Conservation (phyloP, 2,797 vertebrate genomes). For the Staurois parvus region DNA sequence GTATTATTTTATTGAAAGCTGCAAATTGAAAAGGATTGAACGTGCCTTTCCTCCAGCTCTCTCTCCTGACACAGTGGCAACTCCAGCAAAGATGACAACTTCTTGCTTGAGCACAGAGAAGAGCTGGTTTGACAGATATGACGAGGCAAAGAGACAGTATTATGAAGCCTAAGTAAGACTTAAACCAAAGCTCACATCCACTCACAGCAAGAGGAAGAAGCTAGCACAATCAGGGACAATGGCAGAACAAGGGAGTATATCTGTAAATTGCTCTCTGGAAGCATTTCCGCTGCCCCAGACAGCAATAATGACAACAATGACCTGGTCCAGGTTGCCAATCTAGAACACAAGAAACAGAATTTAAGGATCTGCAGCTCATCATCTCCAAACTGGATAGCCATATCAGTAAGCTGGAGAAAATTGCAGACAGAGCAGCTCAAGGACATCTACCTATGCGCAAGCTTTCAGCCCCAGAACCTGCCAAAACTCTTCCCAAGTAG, state of each 20-base stretch:
- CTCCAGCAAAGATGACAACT: slow-evolving; percentile 85
- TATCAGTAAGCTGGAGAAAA: slow-evolving; percentile 83
- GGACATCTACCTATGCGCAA: background rate
- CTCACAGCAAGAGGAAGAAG: slow-evolving; percentile 23
- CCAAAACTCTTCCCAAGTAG: slow-evolving; percentile 72
- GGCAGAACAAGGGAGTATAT: slow-evolving; percentile 31
- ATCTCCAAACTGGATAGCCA: slow-evolving; percentile 87
- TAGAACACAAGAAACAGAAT: slow-evolving; percentile 90
- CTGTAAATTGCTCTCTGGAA: slow-evolving; percentile 71
- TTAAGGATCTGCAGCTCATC: slow-evolving; percentile 83
- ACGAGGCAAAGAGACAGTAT: slow-evolving; percentile 88
- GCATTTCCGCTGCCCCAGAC: slow-evolving; percentile 63
- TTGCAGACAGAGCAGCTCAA: slow-evolving; percentile 55
- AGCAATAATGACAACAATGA: slow-evolving; percentile 84
- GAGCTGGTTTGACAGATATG: slow-evolving; percentile 96
- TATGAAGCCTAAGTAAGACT: slow-evolving; percentile 84
- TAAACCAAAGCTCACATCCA: background rate
- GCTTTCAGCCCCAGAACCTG: slow-evolving; percentile 58
- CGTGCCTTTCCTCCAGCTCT: too few species aligned
- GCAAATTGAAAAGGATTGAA: too few species aligned
- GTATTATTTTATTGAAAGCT: too few species aligned
- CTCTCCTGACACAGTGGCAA: background rate
- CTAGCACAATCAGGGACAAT: slow-evolving; percentile 74
- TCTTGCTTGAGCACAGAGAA: slow-evolving; percentile 87
- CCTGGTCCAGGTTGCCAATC: slow-evolving; percentile 81